Evolutionary conservation across 1,140 invertebrate genomes (phyloP), one percentile per base, ranked within the genome.

Genomic region (Drosophila cardini): DNA sequence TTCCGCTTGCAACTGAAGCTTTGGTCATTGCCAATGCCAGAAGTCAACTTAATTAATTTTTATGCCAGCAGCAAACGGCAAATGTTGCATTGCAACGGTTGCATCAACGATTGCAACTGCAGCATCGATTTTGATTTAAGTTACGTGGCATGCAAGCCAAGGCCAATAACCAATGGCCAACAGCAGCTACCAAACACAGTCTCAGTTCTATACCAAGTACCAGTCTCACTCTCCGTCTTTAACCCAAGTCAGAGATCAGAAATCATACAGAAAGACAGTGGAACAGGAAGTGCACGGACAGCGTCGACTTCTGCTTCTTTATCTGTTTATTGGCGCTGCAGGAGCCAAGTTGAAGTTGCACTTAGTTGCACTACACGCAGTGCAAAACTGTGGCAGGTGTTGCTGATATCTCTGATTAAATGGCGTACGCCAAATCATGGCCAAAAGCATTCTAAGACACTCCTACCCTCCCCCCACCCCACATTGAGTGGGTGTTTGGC

Each of bases 1-100:
- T 89, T 89, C 84, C 84, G 84, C 85, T 82, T 65, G 58, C 72
- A 34, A 8, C 4, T 13, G 26, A 16, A 36, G 46, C 34, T 45
- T 15, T 34, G 43, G 36, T 55, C 62, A 77, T 78, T 79, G 83
- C 73, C 84, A 84, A 78, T 89, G 84, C 84, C 84, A 89, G 84
- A 89, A 89, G 84, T 89, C 84, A 89, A 89, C 84, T 89, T 89
- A 89, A 89, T 89, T 89, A 89, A 89, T 89, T 89, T 89, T 70
- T 73, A 65, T 68, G 77, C 84, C 83, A 62, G 16, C 64, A 86
- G 82, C 82, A 40, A 52, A 36, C 64, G 87, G 82, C 82, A 40
- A 52, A 36, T 40, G 36, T 18, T 50, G 58, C 58, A 62, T 26
- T 26, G 16, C 58, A 15, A 11, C n/a, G 2, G n/a, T 55, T 56